phyloP scores from a whole-genome alignment of 2,113 vertebrate genomes.

The Plecturocebus donacophilus region DNA sequence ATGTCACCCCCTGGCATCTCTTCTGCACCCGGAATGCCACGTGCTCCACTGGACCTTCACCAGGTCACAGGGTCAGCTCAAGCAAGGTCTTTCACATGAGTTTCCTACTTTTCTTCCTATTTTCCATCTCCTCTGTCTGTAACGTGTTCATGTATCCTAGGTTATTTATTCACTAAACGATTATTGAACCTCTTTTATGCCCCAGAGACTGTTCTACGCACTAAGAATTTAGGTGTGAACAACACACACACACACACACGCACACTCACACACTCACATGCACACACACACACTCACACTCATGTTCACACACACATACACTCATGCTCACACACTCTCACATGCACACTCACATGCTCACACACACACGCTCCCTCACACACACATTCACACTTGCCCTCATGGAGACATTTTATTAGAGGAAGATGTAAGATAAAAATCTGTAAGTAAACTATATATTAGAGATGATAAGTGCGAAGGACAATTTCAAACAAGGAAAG shows the following conservation, averaged over 20 bases:
- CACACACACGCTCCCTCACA: neutral
- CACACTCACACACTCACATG: too few relatives aligned
- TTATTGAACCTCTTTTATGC: neutral
- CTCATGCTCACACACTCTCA: neutral
- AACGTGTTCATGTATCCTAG: neutral
- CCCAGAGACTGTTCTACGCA: neutral
- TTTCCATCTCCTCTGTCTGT: neutral
- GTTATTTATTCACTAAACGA: neutral
- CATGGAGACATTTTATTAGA: neutral
- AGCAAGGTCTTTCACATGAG: too few relatives aligned
- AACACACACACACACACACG: neutral
- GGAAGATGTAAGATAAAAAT: neutral
- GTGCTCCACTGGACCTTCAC: neutral
- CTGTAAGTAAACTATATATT: neutral
- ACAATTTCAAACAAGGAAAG: too few relatives aligned
- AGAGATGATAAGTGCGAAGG: neutral
- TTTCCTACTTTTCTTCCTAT: neutral
- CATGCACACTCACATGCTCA: neutral
- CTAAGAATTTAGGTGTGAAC: neutral
- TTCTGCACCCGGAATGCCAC: accelerated
- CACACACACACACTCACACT: neutral
- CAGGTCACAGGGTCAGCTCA: neutral
- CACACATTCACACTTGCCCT: too few relatives aligned
- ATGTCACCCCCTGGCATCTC: accelerated
- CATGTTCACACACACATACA: neutral